Evolutionary conservation across 2,113 vertebrate genomes (phyloP).

Genomic region (Lophura nycthemera): DNA sequence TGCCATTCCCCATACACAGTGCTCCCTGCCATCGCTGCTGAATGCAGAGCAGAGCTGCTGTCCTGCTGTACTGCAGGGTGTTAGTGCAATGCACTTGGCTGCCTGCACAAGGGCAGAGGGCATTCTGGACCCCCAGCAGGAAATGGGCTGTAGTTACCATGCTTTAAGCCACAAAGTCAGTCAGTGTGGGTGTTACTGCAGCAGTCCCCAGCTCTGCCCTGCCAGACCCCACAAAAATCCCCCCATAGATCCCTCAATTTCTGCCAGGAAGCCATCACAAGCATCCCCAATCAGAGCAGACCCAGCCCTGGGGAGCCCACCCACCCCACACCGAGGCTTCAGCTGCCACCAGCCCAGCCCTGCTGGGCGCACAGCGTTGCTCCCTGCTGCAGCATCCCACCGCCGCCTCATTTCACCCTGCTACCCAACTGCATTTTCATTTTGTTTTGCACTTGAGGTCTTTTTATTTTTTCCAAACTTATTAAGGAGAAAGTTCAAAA

Average conservation of each 20-base stretch:
- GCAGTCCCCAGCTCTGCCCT: background rate
- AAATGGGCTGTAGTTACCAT: background rate
- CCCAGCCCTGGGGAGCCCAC: background rate
- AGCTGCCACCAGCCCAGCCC: background rate
- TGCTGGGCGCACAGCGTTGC: background rate
- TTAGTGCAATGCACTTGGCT: fast-evolving
- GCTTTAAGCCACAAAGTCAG: background rate
- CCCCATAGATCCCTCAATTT: background rate
- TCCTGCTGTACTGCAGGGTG: fast-evolving
- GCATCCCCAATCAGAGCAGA: background rate
- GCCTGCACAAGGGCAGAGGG: fast-evolving
- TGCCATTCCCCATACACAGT: background rate
- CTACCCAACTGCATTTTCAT: background rate
- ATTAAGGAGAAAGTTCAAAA: conserved; percentile 50
- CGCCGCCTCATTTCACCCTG: background rate
- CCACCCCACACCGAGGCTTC: background rate
- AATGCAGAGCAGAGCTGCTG: background rate
- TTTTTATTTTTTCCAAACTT: background rate
- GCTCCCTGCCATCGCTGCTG: background rate
- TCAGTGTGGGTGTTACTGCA: fast-evolving
- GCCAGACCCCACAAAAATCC: background rate
- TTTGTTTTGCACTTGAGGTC: background rate
- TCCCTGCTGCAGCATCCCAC: background rate
- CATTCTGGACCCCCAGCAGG: background rate
- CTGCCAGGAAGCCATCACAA: background rate